A percentile compares a stretch with the other conserved stretches of the same genome.
phyloP scores from a whole-genome alignment of 2,888 invertebrate species.

The Caenorhabditis sp. region DNA sequence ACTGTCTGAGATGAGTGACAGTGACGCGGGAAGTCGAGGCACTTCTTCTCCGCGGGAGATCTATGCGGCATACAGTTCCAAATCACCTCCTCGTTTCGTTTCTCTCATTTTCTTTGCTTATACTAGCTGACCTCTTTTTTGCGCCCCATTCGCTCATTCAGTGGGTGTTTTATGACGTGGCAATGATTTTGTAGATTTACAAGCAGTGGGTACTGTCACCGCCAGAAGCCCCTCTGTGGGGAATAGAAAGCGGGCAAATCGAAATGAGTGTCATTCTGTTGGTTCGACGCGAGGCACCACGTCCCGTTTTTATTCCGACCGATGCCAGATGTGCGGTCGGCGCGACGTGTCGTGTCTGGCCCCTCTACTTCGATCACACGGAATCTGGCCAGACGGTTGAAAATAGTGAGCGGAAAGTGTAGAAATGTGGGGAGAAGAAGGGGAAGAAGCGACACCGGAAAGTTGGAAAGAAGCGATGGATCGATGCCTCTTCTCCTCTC shows the following conservation, averaged over 20 bases:
- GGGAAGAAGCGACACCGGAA: not conserved
- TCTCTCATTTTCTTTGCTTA: constrained; percentile 6
- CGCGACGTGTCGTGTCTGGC: constrained; percentile 23
- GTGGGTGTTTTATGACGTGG: constrained; percentile 5
- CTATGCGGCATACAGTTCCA: constrained; percentile 28
- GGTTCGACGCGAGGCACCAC: not conserved
- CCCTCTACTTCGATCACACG: constrained; percentile 33
- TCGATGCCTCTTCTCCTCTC: not conserved
- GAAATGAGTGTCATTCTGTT: not conserved
- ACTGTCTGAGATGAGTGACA: constrained; percentile 51
- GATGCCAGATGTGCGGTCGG: constrained; percentile 57
- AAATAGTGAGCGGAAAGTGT: constrained; percentile 13
- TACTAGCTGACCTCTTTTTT: constrained; percentile 23
- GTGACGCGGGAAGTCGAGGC: constrained; percentile 23
- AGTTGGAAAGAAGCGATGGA: not conserved
- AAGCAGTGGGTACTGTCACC: not conserved
- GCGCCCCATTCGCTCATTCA: not conserved
- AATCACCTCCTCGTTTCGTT: constrained; percentile 2
- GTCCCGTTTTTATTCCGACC: constrained; percentile 54
- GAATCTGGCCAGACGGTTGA: constrained; percentile 31
- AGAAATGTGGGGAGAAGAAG: not conserved
- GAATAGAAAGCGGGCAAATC: not conserved
- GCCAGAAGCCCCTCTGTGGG: not conserved
- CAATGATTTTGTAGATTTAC: constrained; percentile 6
- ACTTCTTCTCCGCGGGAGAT: constrained; percentile 39